Percentiles rank a stretch among this genome's conserved stretches.
These are phyloP conservation scores for Samia ricini DNA, from an alignment of 1,140 invertebrate genomes.

Conservation along the genomic window DNA sequence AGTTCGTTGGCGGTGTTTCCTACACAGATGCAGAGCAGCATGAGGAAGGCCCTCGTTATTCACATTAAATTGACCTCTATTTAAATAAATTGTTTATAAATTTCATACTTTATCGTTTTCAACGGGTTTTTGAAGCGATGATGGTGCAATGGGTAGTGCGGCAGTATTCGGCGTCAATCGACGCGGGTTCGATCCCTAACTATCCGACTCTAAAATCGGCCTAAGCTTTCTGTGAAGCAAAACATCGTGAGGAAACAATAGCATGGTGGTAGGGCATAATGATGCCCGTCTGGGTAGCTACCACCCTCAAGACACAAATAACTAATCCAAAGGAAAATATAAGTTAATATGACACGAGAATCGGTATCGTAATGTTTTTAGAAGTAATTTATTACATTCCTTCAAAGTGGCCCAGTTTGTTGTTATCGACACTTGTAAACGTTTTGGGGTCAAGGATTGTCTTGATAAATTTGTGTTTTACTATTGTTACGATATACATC, in stretches of 20 bases:
- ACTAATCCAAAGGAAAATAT: not conserved
- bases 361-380: not conserved
- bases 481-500: not conserved
- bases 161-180: too few species aligned
- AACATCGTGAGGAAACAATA: too few species aligned
- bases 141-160: too few species aligned
- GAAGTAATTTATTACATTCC: not conserved
- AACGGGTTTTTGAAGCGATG: not conserved
- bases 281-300: too few species aligned
- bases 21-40: constrained; percentile 40
- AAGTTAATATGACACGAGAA: not conserved
- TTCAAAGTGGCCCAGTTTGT: constrained; percentile 3
- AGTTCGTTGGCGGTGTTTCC: constrained; percentile 56
- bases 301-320: not conserved
- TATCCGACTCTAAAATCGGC: too few species aligned
- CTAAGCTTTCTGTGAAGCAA: too few species aligned
- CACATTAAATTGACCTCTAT: constrained; percentile 41
- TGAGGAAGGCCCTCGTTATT: constrained; percentile 59
- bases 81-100: constrained; percentile 21
- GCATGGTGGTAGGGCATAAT: too few species aligned
- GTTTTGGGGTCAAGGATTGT: constrained; percentile 41
- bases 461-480: constrained; percentile 22
- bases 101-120: not conserved
- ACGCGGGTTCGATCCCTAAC: too few species aligned
- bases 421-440: constrained; percentile 9